These are phyloP conservation scores for Siphamia tubifer DNA, from an alignment of 2,113 vertebrate species.

Conservation along the genomic window DNA sequence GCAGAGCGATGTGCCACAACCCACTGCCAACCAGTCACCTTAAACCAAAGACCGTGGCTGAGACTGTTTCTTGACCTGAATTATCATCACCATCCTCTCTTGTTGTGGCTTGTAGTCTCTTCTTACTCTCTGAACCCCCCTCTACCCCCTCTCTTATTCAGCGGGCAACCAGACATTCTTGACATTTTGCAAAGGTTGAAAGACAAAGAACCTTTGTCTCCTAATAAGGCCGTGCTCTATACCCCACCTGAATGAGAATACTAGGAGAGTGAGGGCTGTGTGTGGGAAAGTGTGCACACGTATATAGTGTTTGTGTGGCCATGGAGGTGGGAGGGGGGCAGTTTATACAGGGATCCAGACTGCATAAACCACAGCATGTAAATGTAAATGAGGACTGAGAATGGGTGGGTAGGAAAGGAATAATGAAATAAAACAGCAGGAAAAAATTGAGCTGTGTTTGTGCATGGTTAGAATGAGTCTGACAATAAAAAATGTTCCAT, in stretches of 20 bases:
- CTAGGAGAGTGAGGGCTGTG: conserved; percentile 2
- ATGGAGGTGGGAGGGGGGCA: neutral
- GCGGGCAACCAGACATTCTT: conserved; percentile 75
- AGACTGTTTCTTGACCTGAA: conserved; percentile 53
- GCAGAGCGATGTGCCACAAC: conserved; percentile 10
- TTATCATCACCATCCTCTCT: conserved; percentile 32
- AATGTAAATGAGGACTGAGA: conserved; percentile 34
- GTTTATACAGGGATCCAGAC: neutral
- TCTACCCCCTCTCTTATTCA: conserved; percentile 21
- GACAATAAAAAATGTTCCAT: neutral
- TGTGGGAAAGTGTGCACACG: neutral
- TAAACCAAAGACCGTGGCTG: conserved; percentile 19
- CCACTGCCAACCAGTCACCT: conserved; percentile 16
- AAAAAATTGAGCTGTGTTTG: neutral
- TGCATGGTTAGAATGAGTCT: neutral
- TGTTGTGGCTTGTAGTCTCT: conserved; percentile 22
- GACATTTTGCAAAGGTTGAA: conserved; percentile 86
- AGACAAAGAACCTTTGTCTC: conserved; percentile 83
- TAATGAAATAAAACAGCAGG: neutral
- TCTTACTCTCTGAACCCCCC: conserved; percentile 19
- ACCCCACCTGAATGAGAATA: conserved; percentile 77
- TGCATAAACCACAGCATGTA: neutral
- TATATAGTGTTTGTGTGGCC: neutral
- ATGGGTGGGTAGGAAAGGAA: conserved; percentile 3
- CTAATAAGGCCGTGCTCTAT: conserved; percentile 76